Percentiles rank a stretch among this genome's conserved stretches.
These are phyloP conservation scores for Thomomys bottae DNA, from an alignment of 2,113 vertebrate species.

Conservation along the genomic window DNA sequence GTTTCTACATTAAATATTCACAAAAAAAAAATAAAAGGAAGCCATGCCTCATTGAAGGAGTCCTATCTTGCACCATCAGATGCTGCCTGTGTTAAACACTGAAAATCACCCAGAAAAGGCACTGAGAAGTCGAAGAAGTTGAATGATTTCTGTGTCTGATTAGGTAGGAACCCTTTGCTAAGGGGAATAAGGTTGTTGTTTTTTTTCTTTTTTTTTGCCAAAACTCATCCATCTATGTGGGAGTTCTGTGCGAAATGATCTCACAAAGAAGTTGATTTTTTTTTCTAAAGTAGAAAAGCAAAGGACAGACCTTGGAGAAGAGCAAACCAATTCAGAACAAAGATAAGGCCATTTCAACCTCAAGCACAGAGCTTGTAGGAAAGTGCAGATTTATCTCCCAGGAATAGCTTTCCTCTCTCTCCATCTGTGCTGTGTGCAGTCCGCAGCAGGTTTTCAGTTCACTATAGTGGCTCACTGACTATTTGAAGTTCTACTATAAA, in stretches of 20 bases:
- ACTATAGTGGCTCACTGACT: background rate
- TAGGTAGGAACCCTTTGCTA: background rate
- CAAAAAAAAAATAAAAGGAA: constrained; percentile 24
- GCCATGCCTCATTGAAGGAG: background rate
- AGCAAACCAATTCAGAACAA: constrained; percentile 49
- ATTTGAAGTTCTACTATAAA: constrained; percentile 34
- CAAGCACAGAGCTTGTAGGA: background rate
- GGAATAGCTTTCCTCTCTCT: background rate
- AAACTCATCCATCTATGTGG: background rate
- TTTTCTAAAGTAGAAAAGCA: constrained; percentile 11
- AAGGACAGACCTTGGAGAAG: constrained; percentile 34
- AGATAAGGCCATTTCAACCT: background rate
- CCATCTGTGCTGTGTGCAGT: accelerated
- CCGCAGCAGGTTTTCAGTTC: background rate
- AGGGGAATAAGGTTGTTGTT: background rate
- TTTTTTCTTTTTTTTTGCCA: background rate
- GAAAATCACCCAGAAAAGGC: background rate
- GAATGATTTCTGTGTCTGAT: background rate
- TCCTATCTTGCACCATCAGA: background rate
- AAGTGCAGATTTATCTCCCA: background rate
- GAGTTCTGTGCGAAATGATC: constrained; percentile 40
- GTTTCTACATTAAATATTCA: background rate
- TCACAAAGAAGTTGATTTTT: constrained; percentile 9
- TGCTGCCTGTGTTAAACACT: background rate
- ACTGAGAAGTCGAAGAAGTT: background rate